A percentile compares a stretch with the other conserved stretches of the same genome.
phyloP scores from a whole-genome alignment of 1,140 invertebrate species.

The Atta colombica region DNA sequence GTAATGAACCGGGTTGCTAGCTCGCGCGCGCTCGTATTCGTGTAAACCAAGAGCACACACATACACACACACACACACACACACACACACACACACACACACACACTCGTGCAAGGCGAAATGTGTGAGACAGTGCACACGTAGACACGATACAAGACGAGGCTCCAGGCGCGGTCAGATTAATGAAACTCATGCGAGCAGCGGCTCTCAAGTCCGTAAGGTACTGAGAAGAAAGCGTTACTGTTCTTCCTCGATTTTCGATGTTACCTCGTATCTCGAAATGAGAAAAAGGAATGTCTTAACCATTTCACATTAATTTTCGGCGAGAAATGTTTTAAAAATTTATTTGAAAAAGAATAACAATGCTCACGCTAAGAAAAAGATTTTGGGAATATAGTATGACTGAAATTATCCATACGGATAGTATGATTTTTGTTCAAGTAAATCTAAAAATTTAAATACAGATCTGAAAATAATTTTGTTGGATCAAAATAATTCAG shows the following conservation, averaged over 20 bases:
- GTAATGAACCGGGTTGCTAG: constrained; percentile 57
- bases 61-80: constrained; percentile 23
- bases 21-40: constrained; percentile 2
- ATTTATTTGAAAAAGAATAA: background rate
- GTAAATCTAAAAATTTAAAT: no score
- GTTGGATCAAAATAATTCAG: no score
- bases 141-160: constrained; percentile 72
- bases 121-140: constrained; percentile 72
- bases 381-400: background rate
- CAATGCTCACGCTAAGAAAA: background rate
- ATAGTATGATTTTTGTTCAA: no score
- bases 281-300: background rate
- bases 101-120: constrained; percentile 45
- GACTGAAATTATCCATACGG: background rate
- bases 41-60: background rate
- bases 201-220: constrained; percentile 73
- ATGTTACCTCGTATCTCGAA: background rate
- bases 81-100: constrained; percentile 8
- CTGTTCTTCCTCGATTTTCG: background rate
- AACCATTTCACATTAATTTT: background rate
- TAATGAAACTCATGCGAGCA: constrained; percentile 81
- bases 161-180: constrained; percentile 80
- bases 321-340: background rate
- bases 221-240: background rate
- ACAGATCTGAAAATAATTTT: no score